These are phyloP conservation scores for Pristionchus mayeri DNA, from an alignment of 2,888 invertebrate genomes.

Conservation along the genomic window DNA sequence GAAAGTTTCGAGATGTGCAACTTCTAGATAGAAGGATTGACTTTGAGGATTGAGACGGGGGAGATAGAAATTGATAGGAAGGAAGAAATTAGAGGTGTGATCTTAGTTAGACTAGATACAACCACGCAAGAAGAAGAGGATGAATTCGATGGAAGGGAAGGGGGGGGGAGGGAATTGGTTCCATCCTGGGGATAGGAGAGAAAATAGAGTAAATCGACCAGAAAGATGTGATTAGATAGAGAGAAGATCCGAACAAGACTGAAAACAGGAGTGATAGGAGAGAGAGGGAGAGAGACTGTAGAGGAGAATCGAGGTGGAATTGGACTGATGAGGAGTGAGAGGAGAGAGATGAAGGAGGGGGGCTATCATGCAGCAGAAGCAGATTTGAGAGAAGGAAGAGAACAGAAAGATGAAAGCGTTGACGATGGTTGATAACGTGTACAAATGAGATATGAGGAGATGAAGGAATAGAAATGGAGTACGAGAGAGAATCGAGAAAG, in stretches of 20 bases:
- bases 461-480: background rate
- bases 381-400: background rate
- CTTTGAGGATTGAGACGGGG: background rate
- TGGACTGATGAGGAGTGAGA: too few species aligned
- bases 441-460: background rate
- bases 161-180: background rate
- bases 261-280: background rate
- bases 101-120: background rate
- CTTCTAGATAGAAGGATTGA: background rate
- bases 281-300: background rate
- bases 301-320: too few species aligned
- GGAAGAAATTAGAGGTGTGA: background rate
- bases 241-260: constrained; percentile 41
- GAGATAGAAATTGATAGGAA: background rate
- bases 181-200: constrained; percentile 25
- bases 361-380: background rate
- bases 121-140: background rate
- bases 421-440: too few species aligned
- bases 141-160: background rate
- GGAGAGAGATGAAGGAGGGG: background rate
- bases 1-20: constrained; percentile 7
- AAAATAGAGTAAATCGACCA: constrained; percentile 32
- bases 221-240: constrained; percentile 34
- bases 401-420: background rate
- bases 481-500: too few species aligned